Base-by-base conservation (phyloP, 2,797 vertebrate genomes). In the Dallia pectoralis region DNA sequence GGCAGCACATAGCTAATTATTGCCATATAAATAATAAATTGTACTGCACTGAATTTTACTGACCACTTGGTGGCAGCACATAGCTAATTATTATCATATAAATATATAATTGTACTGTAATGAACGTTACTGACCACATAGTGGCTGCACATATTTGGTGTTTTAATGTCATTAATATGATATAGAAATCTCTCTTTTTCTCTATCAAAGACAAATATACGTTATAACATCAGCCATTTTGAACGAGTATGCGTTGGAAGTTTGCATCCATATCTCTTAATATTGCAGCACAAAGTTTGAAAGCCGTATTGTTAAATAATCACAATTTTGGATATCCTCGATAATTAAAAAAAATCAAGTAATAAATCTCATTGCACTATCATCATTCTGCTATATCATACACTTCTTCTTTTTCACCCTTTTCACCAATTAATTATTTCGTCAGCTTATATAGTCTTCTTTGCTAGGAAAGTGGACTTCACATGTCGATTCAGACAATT, bases 21-120 rank as follows among this genome's bases (percentile, higher is more conserved):
- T n/a, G n/a, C n/a, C n/a, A n/a, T n/a, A n/a, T n/a, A n/a, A n/a
- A n/a, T n/a, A n/a, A n/a, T n/a, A n/a, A 22, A 8, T 56, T 22
- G 11, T 59, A 25, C 53, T 64, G 65, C 18, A 63, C 36, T 40
- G 19, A 66, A 66, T 33, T 12, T 40, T n/a, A 22, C 3, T 66
- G 30, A 66, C 33, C 64, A 40, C 64, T 33, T 66, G 64, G 64
- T 66, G 64, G 12, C 33, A 66, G 64, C 33, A 40, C 30, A n/a
- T 32, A n/a, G n/a, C n/a, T n/a, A n/a, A n/a, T n/a, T n/a, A n/a
- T n/a, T n/a, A n/a, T n/a, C n/a, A n/a, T n/a, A n/a, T n/a, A n/a
- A n/a, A n/a, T n/a, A n/a, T n/a, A n/a, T n/a, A 22, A 8, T 56
- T 22, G 11, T 59, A 25, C 53, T 64, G 65, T 22, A 63, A 66